A percentile compares a stretch with the other conserved stretches of the same genome.
phyloP scores from a whole-genome alignment of 2,888 invertebrate species.

The Camponotus fellah region DNA sequence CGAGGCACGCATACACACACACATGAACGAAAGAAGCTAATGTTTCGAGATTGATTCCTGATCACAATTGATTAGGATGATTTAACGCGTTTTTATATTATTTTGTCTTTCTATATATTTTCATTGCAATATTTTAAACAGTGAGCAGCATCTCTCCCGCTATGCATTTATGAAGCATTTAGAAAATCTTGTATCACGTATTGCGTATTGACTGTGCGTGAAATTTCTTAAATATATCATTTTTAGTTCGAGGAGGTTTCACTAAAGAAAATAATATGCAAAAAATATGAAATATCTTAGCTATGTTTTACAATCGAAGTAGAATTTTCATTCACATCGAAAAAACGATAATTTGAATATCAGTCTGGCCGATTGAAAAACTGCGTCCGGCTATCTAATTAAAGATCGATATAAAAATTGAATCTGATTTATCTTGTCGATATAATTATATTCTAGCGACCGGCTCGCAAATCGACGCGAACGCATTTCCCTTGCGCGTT shows the following conservation, averaged over 20 bases:
- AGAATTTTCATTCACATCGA: slow-evolving; percentile 11
- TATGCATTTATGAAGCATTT: too few relatives aligned
- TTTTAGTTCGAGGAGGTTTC: background rate
- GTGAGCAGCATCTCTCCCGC: too few relatives aligned
- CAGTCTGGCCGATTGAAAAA: slow-evolving; percentile 36
- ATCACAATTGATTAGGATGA: background rate
- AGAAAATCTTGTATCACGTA: background rate
- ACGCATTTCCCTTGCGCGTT: slow-evolving; percentile 42
- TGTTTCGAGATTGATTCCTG: slow-evolving; percentile 25
- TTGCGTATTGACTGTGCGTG: background rate
- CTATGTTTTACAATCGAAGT: background rate
- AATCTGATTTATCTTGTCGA: slow-evolving; percentile 49
- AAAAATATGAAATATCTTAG: slow-evolving; percentile 10
- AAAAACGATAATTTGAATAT: slow-evolving; percentile 40
- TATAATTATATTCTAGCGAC: slow-evolving; percentile 56
- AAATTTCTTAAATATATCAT: background rate
- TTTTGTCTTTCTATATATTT: background rate
- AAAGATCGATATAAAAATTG: slow-evolving; percentile 38
- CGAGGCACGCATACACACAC: background rate
- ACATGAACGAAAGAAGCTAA: slow-evolving; percentile 23
- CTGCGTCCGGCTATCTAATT: slow-evolving; percentile 47
- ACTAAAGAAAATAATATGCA: background rate
- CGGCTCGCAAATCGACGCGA: slow-evolving; percentile 47
- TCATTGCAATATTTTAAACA: background rate
- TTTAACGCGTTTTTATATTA: slow-evolving; percentile 9